Conservation (phyloP, 2,113 vertebrate species). For the Megaceryle torquata region DNA sequence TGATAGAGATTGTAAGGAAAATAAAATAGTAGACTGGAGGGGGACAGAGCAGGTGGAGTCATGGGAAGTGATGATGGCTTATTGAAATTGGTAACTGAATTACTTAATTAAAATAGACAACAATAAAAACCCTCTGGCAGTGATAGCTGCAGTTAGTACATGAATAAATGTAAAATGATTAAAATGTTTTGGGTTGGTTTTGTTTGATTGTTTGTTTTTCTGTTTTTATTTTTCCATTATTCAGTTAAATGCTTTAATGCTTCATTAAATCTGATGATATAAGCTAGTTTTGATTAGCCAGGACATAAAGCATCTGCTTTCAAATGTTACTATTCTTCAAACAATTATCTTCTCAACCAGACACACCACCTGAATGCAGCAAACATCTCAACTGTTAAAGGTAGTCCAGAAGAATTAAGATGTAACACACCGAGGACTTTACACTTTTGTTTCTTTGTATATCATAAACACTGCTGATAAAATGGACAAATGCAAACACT, state of each 20-base stretch:
- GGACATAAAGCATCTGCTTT: neutral
- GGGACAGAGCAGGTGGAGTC: neutral
- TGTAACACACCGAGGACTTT: neutral
- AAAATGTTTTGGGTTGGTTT: neutral
- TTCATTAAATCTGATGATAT: conserved; percentile 35
- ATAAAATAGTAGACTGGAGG: neutral
- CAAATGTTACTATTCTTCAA: neutral
- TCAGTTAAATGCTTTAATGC: conserved; percentile 13
- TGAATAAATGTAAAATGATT: neutral
- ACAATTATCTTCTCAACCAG: neutral
- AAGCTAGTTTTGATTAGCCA: conserved; percentile 5
- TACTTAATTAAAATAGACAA: neutral
- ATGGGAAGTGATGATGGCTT: neutral
- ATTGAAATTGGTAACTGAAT: neutral
- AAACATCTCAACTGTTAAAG: neutral
- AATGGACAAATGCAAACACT: neutral
- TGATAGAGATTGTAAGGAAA: neutral
- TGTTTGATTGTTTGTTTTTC: neutral
- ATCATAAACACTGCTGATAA: neutral
- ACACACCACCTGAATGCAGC: neutral
- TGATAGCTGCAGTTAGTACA: neutral
- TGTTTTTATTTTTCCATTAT: neutral
- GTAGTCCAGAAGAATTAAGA: neutral
- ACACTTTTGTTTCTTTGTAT: neutral
- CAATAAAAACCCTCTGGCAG: neutral